A percentile compares a stretch with the other conserved stretches of the same genome.
Conservation (phyloP, 2,888 invertebrate species). For the Xylota segnis region DNA sequence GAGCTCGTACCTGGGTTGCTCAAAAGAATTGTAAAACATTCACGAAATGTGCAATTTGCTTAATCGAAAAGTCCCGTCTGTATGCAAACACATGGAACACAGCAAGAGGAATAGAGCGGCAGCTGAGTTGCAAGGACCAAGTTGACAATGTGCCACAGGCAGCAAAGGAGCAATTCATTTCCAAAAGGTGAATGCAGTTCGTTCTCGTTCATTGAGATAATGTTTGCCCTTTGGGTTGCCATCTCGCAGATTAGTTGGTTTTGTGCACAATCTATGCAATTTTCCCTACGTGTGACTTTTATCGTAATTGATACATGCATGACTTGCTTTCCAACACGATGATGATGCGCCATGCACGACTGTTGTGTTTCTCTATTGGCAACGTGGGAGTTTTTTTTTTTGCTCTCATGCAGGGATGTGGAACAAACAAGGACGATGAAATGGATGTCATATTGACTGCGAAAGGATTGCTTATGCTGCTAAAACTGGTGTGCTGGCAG, state of each 20-base stretch:
- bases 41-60: constrained; percentile 62
- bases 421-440: constrained; percentile 14
- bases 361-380: constrained; percentile 17
- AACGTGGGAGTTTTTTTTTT: constrained; percentile 1
- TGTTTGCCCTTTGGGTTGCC: constrained; percentile 60
- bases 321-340: constrained; percentile 43
- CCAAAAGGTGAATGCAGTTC: constrained; percentile 51
- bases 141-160: constrained; percentile 54
- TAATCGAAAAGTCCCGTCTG: constrained; percentile 66
- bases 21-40: constrained; percentile 53
- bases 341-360: neutral
- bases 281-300: constrained; percentile 68
- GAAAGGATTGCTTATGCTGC: neutral
- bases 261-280: constrained; percentile 62
- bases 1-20: neutral
- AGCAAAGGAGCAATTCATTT: constrained; percentile 63
- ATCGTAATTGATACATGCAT: constrained; percentile 67
- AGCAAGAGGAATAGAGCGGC: neutral
- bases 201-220: constrained; percentile 45
- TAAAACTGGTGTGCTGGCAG: neutral
- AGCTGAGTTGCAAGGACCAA: constrained; percentile 2
- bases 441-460: constrained; percentile 21
- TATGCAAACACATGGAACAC: constrained; percentile 36
- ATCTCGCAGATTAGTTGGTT: constrained; percentile 58
- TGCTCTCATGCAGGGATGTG: neutral